These are phyloP conservation scores for Ectemnius lituratus DNA, from an alignment of 2,888 invertebrate species.

Conservation along the genomic window DNA sequence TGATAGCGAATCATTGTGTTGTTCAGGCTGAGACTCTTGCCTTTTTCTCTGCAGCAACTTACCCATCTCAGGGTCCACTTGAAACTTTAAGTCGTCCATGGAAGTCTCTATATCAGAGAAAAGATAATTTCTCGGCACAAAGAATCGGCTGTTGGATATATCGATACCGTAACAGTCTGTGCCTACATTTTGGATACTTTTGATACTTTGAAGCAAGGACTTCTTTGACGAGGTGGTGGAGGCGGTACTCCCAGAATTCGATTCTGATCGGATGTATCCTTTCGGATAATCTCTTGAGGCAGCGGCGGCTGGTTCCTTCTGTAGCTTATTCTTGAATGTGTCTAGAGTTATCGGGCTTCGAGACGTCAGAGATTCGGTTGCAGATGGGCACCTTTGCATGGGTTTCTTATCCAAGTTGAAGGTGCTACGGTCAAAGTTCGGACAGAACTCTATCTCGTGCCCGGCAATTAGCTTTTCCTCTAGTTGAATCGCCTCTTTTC, in stretches of 20 bases:
- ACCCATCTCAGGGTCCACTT: conserved; percentile 71
- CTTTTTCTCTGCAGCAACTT: conserved; percentile 65
- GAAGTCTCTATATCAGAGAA: conserved; percentile 63
- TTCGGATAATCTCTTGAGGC: conserved; percentile 54
- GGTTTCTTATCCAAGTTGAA: background rate
- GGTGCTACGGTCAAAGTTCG: background rate
- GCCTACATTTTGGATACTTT: conserved; percentile 62
- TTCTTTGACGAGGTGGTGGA: conserved; percentile 26
- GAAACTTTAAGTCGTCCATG: conserved; percentile 70
- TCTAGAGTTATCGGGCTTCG: background rate
- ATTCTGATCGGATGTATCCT: conserved; percentile 40
- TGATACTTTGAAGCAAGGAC: conserved; percentile 60
- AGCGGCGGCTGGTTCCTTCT: background rate
- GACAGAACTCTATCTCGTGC: conserved; percentile 54
- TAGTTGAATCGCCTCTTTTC: conserved; percentile 45
- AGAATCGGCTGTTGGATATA: conserved; percentile 71
- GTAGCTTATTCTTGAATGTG: background rate
- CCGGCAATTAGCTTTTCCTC: conserved; percentile 53
- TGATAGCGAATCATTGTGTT: background rate
- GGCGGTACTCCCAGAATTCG: conserved; percentile 16
- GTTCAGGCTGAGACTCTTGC: background rate
- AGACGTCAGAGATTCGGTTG: too few species aligned
- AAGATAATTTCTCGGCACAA: conserved; percentile 70
- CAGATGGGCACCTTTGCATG: too few species aligned
- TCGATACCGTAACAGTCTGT: conserved; percentile 63